Evolutionary conservation across 2,797 vertebrate species (phyloP).

Genomic region (Psittacula derbiana): DNA sequence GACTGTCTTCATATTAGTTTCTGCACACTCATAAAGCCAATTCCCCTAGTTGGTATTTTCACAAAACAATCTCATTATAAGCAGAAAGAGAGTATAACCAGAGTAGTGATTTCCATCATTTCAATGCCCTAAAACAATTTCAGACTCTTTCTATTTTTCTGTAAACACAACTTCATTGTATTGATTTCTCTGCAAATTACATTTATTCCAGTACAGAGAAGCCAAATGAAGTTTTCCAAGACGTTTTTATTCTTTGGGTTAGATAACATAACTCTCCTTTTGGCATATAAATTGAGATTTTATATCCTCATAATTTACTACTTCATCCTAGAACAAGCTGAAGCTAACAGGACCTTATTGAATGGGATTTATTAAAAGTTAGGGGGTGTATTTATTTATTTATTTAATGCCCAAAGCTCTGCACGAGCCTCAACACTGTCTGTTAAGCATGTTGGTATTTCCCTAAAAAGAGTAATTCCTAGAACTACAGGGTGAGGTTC

Average conservation of each 20-base stretch:
- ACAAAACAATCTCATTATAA: constrained; percentile 5
- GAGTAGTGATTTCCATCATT: not conserved
- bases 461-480: not conserved
- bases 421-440: not conserved
- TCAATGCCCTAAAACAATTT: not conserved
- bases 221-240: not conserved
- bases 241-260: not conserved
- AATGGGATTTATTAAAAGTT: not conserved
- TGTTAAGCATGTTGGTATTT: not conserved
- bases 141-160: not conserved
- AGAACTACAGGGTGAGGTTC: not conserved
- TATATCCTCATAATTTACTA: not conserved
- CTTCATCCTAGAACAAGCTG: not conserved
- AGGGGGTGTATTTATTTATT: not conserved
- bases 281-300: not conserved
- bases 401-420: not conserved
- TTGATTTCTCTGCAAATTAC: not conserved
- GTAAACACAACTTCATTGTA: not conserved
- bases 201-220: not conserved
- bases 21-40: not conserved
- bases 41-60: not conserved
- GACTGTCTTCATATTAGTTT: not conserved
- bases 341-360: not conserved
- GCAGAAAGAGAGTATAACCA: not conserved
- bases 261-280: not conserved